Conservation (phyloP, 1,140 invertebrate genomes). For the Spodoptera frugiperda region DNA sequence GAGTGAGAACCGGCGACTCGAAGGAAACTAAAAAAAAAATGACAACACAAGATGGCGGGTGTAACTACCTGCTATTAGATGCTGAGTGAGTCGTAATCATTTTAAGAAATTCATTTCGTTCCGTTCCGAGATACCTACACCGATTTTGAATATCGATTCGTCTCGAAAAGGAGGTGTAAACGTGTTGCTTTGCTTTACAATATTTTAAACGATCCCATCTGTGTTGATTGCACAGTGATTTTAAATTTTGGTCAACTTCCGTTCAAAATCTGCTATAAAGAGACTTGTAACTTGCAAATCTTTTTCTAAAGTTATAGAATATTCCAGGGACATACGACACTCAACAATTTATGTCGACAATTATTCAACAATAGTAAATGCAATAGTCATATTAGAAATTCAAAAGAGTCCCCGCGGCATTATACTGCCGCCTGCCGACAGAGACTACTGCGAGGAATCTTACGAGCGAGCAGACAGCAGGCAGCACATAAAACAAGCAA, state of each 20-base stretch:
- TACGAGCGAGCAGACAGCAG: slow-evolving; percentile 8
- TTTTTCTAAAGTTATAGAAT: too few relatives aligned
- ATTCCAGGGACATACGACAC: too few relatives aligned
- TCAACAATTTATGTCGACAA: background rate
- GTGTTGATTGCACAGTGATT: too few relatives aligned
- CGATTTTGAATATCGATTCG: slow-evolving; percentile 10
- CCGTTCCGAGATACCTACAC: background rate
- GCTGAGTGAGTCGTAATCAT: slow-evolving; percentile 41
- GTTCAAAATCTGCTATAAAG: too few relatives aligned
- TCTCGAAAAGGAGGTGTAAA: slow-evolving; percentile 5
- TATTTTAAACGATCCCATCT: background rate
- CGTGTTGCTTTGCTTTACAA: background rate
- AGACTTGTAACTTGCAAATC: too few relatives aligned
- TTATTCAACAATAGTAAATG: background rate
- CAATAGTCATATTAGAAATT: slow-evolving; percentile 11
- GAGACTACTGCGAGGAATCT: slow-evolving; percentile 22
- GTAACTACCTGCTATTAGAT: slow-evolving; percentile 58
- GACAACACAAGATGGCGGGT: slow-evolving; percentile 59
- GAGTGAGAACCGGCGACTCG: slow-evolving; percentile 61
- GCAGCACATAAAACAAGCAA: slow-evolving; percentile 21
- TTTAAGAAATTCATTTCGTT: slow-evolving; percentile 24
- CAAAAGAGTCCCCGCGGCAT: slow-evolving; percentile 1
- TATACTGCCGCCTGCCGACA: slow-evolving; percentile 5
- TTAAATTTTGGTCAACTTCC: too few relatives aligned
- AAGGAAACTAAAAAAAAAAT: slow-evolving; percentile 64